Percentiles rank a stretch among this genome's conserved stretches.
Evolutionary conservation across 2,113 vertebrate genomes (phyloP).

Genomic region (Brachirus orientalis): DNA sequence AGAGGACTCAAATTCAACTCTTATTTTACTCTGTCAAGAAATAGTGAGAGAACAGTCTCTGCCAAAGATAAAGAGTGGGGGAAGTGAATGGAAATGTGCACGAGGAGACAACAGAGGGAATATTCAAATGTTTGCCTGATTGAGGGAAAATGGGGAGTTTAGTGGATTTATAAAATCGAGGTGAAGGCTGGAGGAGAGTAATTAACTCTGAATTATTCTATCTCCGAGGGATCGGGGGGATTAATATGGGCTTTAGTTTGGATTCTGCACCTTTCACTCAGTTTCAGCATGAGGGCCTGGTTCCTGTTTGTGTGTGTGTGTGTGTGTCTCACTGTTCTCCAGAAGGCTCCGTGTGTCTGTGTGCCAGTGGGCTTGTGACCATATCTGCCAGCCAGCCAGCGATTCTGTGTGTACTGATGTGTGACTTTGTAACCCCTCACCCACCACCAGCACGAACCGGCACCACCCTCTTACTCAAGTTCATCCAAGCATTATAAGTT

Average conservation of each 20-base stretch:
- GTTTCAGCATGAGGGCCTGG: conserved; percentile 65
- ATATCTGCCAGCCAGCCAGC: conserved; percentile 66
- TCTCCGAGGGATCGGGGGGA: conserved; percentile 73
- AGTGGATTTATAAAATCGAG: conserved; percentile 65
- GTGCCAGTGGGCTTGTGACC: conserved; percentile 76
- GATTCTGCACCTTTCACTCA: conserved; percentile 70
- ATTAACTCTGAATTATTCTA: conserved; percentile 77
- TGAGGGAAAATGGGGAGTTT: conserved; percentile 44
- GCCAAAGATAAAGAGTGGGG: conserved; percentile 30
- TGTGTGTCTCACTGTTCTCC: conserved; percentile 35
- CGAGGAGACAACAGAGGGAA: conserved; percentile 43
- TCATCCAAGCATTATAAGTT: conserved; percentile 83
- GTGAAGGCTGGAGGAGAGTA: conserved; percentile 63
- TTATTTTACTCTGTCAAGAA: conserved; percentile 62
- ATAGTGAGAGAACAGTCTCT: conserved; percentile 33
- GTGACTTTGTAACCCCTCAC: conserved; percentile 75
- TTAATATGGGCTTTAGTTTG: conserved; percentile 74
- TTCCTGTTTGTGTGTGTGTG: conserved; percentile 38
- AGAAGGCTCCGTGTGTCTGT: conserved; percentile 64
- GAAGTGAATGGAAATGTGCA: conserved; percentile 48
- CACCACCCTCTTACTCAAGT: conserved; percentile 66
- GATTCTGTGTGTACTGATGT: conserved; percentile 71
- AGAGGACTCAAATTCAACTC: conserved; percentile 56
- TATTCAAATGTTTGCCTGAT: conserved; percentile 45
- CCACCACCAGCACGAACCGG: not conserved